These are phyloP conservation scores for Drosophila melanogaster DNA, from an alignment of 1,140 invertebrate genomes.

Conservation along the genomic window Release_6_plus_ISO1_MT NC_004354.4:20020501-20021000, in stretches of 20 bases:
- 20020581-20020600: conserved; percentile 1
- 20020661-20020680: conserved; percentile 15
- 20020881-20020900: conserved; percentile 46
- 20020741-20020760: not conserved
- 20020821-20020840: conserved; percentile 35
- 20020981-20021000: not conserved
- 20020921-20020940: not conserved
- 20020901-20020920: conserved; percentile 5
- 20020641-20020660: conserved; percentile 1
- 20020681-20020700: conserved; percentile 11
- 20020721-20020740: not conserved
- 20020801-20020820: not conserved
- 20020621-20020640: conserved; percentile 47
- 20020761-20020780: conserved; percentile 4
- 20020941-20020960: no score
- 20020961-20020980: not conserved
- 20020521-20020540: no score
- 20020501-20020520: no score
- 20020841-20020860: conserved; percentile 63
- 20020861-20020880: conserved; percentile 77
- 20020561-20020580: no score
- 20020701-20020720: conserved; percentile 7
- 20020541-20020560: no score
- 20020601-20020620: conserved; percentile 39
- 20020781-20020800: conserved; percentile 14